phyloP scores from a whole-genome alignment of 2,888 invertebrate genomes.

The Heliconius hortense region DNA sequence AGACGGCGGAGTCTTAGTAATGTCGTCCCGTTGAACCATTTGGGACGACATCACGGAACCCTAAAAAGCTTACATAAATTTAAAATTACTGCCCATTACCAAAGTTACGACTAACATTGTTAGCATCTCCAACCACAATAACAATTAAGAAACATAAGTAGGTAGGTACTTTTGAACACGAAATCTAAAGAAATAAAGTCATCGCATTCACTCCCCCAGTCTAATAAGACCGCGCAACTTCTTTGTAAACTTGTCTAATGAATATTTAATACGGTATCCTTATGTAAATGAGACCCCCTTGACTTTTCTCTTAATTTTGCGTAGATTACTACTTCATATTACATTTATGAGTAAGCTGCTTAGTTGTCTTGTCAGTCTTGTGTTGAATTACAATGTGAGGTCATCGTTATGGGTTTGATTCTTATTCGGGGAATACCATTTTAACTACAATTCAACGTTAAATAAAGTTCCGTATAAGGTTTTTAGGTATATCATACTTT shows the following conservation, averaged over 20 bases:
- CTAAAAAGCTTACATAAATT: too few relatives aligned
- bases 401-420: neutral
- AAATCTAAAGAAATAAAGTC: constrained; percentile 26
- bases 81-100: neutral
- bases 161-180: constrained; percentile 3
- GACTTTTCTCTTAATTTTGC: constrained; percentile 27
- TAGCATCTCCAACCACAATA: constrained; percentile 11
- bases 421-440: neutral
- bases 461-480: neutral
- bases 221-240: constrained; percentile 43
- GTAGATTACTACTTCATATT: constrained; percentile 19
- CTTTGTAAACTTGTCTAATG: constrained; percentile 60
- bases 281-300: constrained; percentile 60
- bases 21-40: too few relatives aligned
- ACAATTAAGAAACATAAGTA: constrained; percentile 18
- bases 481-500: neutral
- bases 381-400: too few relatives aligned
- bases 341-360: constrained; percentile 5
- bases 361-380: neutral
- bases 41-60: too few relatives aligned
- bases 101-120: constrained; percentile 6
- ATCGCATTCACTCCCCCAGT: constrained; percentile 39
- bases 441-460: neutral
- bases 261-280: constrained; percentile 62
- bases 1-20: too few relatives aligned